Evolutionary conservation across 1,140 invertebrate species (phyloP), one percentile per base, ranked within the genome.

Genomic region (Listronotus oregonensis): DNA sequence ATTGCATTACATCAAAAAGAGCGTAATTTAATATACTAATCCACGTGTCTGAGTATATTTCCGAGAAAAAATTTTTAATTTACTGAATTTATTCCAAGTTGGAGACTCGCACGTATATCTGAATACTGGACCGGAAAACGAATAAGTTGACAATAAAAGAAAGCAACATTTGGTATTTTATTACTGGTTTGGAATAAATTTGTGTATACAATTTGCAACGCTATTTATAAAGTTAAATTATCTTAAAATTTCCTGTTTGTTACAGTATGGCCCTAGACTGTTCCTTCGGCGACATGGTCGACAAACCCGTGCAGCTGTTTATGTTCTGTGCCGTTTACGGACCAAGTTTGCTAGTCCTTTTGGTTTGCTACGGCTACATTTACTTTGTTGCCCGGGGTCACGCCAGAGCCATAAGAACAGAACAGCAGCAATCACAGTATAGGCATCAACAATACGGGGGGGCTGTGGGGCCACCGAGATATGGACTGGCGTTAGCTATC

Each of bases 341-440:
- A 14, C 86, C 86, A 6, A 84, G 84, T 67, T 80, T 82, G 0
- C 58, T 85, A 3, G 77, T 85, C 27, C 77, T 87, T 11, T 73
- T 87, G n/a, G 79, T 82, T 11, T 88, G 86, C 71, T 89, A 89
- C 75, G 82, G 82, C 66, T 87, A 87, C 72, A 86, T 89, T 60
- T 89, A 87, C 72, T 77, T 85, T 42, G 83, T 89, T 14, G 88
- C 88, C 6, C 77, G 87, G 60, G 80, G 84, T 63, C 87, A 89
- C 68, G 86, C 86, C 6, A 77, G 85, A 32, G 87, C 87, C 3
- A 89, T 89, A 64, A 50, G 66, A 9, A 86, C 85, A 60, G 85
- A 85, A 14, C 84, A 87, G 15, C 85, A 88, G 70, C 74, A 86
- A 15, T 86, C 86, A 3, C 80, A 87, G 15, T 78, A 83, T 70